These are phyloP conservation scores for Trachelus tabidus DNA, from an alignment of 2,888 invertebrate species.

Conservation along the genomic window DNA sequence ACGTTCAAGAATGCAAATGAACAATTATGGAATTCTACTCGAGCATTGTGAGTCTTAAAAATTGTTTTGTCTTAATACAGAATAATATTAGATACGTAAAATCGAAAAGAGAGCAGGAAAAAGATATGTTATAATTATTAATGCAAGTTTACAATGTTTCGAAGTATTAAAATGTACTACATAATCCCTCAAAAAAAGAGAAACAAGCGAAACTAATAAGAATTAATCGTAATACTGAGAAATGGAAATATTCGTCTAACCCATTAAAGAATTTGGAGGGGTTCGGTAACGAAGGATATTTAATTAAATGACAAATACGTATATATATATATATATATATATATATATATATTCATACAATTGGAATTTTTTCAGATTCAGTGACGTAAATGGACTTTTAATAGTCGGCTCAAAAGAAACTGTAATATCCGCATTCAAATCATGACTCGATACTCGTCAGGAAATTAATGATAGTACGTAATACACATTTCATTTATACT, in stretches of 20 bases:
- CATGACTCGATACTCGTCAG: background rate
- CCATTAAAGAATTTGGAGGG: background rate
- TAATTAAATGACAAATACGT: no score
- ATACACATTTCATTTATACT: background rate
- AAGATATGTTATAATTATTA: background rate
- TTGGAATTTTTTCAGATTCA: background rate
- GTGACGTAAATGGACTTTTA: background rate
- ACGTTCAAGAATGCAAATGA: background rate
- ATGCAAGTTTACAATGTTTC: background rate
- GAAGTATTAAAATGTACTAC: background rate
- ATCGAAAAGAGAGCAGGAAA: background rate
- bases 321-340: no score
- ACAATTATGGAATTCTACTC: background rate
- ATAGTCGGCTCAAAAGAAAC: background rate
- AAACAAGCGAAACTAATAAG: background rate
- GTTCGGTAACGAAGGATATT: background rate
- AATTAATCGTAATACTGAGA: background rate
- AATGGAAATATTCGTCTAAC: background rate
- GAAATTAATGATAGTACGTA: background rate
- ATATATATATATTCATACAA: background rate
- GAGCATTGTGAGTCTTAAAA: background rate
- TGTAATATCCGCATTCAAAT: background rate
- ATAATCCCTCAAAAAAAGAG: background rate
- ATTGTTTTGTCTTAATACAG: background rate
- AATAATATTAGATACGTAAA: background rate